phyloP scores from a whole-genome alignment of 2,888 invertebrate genomes.

The Psylliodes chrysocephalus region DNA sequence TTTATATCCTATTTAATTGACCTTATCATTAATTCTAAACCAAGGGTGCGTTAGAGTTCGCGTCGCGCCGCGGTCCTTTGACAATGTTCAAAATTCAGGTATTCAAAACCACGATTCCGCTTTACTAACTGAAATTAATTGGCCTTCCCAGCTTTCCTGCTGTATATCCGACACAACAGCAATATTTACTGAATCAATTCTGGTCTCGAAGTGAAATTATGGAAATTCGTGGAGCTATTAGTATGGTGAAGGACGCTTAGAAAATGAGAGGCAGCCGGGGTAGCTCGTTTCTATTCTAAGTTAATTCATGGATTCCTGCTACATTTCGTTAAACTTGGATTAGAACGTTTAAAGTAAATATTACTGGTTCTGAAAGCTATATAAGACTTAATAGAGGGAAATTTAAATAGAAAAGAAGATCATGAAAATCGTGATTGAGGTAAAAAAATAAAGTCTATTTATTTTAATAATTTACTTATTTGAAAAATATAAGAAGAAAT shows the following conservation, averaged over 20 bases:
- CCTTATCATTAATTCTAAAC: too few relatives aligned
- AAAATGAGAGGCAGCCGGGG: neutral
- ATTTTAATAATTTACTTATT: too few relatives aligned
- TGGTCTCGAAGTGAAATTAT: conserved; percentile 4
- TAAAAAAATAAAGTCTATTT: too few relatives aligned
- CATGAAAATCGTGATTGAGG: too few relatives aligned
- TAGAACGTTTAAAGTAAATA: too few relatives aligned
- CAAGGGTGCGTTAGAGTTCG: too few relatives aligned
- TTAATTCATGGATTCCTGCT: neutral
- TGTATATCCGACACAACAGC: neutral
- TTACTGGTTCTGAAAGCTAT: too few relatives aligned
- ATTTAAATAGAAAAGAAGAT: too few relatives aligned
- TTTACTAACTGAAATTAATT: conserved; percentile 11
- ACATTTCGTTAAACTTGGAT: neutral
- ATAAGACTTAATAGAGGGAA: too few relatives aligned
- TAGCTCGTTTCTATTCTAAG: neutral
- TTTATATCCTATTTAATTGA: too few relatives aligned
- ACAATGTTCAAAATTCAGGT: conserved; percentile 9
- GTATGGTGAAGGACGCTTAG: neutral
- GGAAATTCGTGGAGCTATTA: conserved; percentile 3
- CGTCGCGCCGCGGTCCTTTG: too few relatives aligned
- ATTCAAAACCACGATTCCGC: neutral
- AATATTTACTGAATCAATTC: conserved; percentile 19
- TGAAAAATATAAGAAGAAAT: too few relatives aligned
- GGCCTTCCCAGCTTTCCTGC: neutral